phyloP scores from a whole-genome alignment of 2,113 vertebrate species.

The Nematolebias whitei region DNA sequence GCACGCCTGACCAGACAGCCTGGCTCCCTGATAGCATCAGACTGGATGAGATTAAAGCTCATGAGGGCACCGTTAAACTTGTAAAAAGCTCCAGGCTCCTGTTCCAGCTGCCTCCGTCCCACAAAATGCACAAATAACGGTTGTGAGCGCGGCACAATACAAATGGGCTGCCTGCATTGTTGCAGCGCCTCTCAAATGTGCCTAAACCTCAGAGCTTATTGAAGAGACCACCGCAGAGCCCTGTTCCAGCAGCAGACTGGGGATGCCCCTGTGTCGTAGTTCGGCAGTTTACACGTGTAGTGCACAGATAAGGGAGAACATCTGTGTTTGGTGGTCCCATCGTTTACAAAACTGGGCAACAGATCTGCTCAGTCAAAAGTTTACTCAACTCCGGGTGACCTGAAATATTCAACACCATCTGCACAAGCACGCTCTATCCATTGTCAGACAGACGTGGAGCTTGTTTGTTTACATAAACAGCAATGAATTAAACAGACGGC shows the following conservation, averaged over 20 bases:
- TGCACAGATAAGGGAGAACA: slow-evolving; percentile 48
- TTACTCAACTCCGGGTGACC: no score
- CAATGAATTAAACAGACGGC: no score
- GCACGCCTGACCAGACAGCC: slow-evolving; percentile 62
- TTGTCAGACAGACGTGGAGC: no score
- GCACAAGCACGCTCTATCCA: no score
- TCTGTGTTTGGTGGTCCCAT: slow-evolving; percentile 23
- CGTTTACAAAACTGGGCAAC: neutral
- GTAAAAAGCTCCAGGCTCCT: slow-evolving; percentile 40
- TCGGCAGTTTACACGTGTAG: slow-evolving; percentile 52
- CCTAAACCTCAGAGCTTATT: slow-evolving; percentile 57
- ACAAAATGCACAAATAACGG: slow-evolving; percentile 44
- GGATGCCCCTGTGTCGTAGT: slow-evolving; percentile 37
- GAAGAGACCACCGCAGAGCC: slow-evolving; percentile 43
- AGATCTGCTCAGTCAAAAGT: no score
- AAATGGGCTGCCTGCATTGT: slow-evolving; percentile 73
- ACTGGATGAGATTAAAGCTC: slow-evolving; percentile 69
- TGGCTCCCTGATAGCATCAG: slow-evolving; percentile 76
- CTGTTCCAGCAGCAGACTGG: slow-evolving; percentile 29
- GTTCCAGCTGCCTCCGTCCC: slow-evolving; percentile 37
- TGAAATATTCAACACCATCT: no score
- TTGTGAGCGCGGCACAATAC: slow-evolving; percentile 47
- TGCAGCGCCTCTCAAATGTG: slow-evolving; percentile 48
- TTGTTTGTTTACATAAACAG: no score
- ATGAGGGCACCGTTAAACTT: slow-evolving; percentile 73